phyloP scores from a whole-genome alignment of 2,888 invertebrate genomes.

The Rhingia campestris region DNA sequence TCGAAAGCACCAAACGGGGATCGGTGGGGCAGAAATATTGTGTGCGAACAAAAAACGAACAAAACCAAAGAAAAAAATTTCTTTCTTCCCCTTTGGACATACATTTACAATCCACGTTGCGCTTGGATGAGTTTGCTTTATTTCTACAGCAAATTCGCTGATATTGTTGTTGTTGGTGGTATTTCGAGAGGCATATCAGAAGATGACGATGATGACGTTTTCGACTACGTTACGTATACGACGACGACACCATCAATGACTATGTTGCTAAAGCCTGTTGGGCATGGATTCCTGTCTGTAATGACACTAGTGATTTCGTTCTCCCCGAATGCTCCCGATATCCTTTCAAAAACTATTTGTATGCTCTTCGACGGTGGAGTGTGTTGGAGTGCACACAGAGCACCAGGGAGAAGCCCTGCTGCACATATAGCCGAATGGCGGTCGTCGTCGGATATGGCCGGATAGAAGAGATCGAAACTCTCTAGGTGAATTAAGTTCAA shows the following conservation, averaged over 20 bases:
- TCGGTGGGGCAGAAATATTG: slow-evolving; percentile 11
- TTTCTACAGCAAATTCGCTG: slow-evolving; percentile 31
- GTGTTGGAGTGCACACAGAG: background rate
- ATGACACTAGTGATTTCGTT: slow-evolving; percentile 70
- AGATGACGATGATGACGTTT: slow-evolving; percentile 46
- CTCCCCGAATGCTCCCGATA: slow-evolving; percentile 62
- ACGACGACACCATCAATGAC: slow-evolving; percentile 29
- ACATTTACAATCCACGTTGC: slow-evolving; percentile 67
- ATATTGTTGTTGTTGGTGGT: slow-evolving; percentile 33
- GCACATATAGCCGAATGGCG: slow-evolving; percentile 11
- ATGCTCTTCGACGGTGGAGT: slow-evolving; percentile 21
- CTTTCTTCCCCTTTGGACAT: slow-evolving; percentile 53
- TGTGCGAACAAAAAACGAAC: background rate
- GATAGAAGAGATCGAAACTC: slow-evolving; percentile 34
- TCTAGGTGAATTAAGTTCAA: slow-evolving; percentile 68
- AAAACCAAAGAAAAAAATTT: slow-evolving; percentile 38
- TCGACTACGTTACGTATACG: background rate
- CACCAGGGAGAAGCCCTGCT: background rate
- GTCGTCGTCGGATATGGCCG: slow-evolving; percentile 4
- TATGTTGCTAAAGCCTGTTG: slow-evolving; percentile 54
- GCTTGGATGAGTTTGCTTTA: slow-evolving; percentile 57
- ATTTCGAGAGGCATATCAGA: slow-evolving; percentile 30
- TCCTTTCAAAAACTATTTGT: slow-evolving; percentile 57
- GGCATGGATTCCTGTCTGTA: slow-evolving; percentile 63
- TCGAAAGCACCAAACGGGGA: slow-evolving; percentile 12